Evolutionary conservation across 2,113 vertebrate genomes (phyloP).

Genomic region (Neotragus pygmaeus): DNA sequence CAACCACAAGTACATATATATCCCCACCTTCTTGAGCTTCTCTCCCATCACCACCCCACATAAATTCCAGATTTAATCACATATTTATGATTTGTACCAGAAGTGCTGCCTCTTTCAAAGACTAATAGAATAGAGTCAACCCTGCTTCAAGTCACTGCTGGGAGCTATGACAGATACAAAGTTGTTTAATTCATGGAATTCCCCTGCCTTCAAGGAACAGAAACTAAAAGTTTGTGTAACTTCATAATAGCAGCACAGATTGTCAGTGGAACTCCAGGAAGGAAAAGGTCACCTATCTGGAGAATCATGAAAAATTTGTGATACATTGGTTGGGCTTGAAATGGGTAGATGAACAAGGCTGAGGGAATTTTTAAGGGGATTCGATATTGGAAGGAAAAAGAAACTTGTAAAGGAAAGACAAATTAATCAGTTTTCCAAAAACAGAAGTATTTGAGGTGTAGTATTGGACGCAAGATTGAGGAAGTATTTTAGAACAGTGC

Average conservation of each 20-base stretch:
- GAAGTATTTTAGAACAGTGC: neutral
- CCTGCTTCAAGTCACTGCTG: neutral
- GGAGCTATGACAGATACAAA: neutral
- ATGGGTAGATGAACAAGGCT: neutral
- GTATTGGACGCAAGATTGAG: neutral
- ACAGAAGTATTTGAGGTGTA: fast-evolving
- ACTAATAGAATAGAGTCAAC: neutral
- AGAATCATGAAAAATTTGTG: neutral
- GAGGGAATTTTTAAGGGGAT: neutral
- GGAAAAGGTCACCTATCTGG: neutral
- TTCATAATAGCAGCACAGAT: neutral
- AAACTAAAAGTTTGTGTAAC: neutral
- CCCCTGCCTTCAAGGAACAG: neutral
- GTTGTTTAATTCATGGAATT: neutral
- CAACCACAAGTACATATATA: neutral
- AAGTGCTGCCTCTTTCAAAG: neutral
- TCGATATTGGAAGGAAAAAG: fast-evolving
- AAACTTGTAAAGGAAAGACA: neutral
- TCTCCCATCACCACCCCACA: neutral
- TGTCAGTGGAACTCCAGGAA: neutral
- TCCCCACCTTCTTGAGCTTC: neutral
- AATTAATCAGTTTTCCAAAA: neutral
- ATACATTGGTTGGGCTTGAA: neutral
- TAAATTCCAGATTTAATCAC: conserved; percentile 2
- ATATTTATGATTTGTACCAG: neutral